Evolutionary conservation across 2,113 vertebrate genomes (phyloP).

Genomic region (Otocyon megalotis): DNA sequence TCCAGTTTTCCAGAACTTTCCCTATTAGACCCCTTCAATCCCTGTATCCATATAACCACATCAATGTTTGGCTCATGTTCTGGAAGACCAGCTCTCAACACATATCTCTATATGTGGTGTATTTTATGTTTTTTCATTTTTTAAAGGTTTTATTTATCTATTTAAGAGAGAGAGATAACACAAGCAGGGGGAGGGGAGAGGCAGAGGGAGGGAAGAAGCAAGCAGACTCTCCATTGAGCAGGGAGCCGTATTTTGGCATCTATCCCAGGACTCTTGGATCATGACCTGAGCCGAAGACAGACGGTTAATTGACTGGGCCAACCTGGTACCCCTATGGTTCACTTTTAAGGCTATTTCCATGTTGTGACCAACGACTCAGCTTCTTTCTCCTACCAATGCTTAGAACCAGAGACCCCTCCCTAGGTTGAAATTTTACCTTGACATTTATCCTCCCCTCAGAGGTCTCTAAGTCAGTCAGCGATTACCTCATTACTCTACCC

Average conservation of each 20-base stretch:
- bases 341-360: not conserved
- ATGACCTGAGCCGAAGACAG: no score
- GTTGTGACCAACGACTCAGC: not conserved
- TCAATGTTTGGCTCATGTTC: not conserved
- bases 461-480: not conserved
- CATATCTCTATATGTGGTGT: not conserved
- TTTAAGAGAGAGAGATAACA: no score
- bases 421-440: not conserved
- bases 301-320: no score
- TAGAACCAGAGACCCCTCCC: not conserved
- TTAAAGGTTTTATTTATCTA: no score
- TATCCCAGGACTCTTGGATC: no score
- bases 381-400: not conserved
- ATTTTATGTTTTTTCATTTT: no score
- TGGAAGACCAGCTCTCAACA: not conserved
- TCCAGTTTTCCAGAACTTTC: constrained; percentile 7
- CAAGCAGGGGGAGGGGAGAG: no score
- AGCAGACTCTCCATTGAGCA: no score
- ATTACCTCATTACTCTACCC: not conserved
- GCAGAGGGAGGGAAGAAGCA: no score
- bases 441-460: not conserved
- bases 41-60: not conserved
- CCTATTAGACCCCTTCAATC: not conserved
- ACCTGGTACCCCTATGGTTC: no score
- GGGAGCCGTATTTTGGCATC: no score